Base-by-base conservation (phyloP, 2,113 vertebrate species). In the Hypocryptadius cinnamomeus region DNA sequence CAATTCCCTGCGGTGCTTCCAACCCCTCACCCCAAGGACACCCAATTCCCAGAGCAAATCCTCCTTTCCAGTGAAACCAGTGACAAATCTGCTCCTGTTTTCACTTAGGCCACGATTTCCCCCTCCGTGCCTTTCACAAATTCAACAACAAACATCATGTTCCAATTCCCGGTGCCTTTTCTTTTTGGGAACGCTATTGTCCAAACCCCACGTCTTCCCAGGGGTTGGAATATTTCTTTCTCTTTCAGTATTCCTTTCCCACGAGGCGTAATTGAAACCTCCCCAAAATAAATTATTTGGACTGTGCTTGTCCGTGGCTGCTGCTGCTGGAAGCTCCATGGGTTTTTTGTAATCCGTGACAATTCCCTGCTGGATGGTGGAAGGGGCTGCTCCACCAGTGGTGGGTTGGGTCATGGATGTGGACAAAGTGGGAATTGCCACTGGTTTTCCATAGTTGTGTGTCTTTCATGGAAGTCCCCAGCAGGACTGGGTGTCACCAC, bases 181-280 rank as follows among this genome's bases (percentile, higher is more conserved):
- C 66, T 87, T 42, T 83, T 87, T 3, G 37, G 64, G 25, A 39
- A 9, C 10, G 4, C 79, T 28, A 15, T 91, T 92, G 87, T 87
- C 94, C 92, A 89, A 93, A 77, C 78, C 74, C 71, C 84, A 20
- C 3, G 1, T 87, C 80, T 89, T 66, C 66, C 68, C 48, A 21
- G 37, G 93, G 81, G 35, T 59, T 42, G 39, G 45, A 79, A 45
- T 60, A 30, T 87, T 95, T 90, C 90, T 78, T 94, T 71, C 83
- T 71, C 72, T 92, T 78, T 84, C 78, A 79, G n/a, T 76, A 64
- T 87, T 74, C 11, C 78, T 93, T 93, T 92, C 95, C 94, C 94
- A 90, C 10, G 30, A 95, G 86, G 66, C 47, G 1, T 82, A 82
- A 91, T 87, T 87, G 89, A 91, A 96, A 94, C 73, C 65, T 94